A percentile compares a stretch with the other conserved stretches of the same genome.
phyloP scores from a whole-genome alignment of 2,113 vertebrate genomes.

The Tupaia chinensis region DNA sequence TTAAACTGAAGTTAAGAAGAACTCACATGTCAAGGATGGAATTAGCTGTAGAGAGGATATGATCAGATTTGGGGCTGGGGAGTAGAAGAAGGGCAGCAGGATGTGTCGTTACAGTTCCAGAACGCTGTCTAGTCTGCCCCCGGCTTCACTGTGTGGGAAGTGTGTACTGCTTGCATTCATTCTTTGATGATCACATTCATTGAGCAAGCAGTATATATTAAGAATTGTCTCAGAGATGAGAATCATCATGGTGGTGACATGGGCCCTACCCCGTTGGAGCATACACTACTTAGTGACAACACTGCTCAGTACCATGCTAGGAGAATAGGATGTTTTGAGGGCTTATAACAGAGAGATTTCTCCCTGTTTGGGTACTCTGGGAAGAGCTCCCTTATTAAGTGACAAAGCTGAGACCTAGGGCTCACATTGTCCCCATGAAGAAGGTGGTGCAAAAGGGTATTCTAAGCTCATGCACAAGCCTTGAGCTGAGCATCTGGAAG shows the following conservation, averaged over 20 bases:
- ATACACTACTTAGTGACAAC: background rate
- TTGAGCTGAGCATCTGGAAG: background rate
- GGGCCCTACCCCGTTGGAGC: background rate
- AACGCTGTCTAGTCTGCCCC: background rate
- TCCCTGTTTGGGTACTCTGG: background rate
- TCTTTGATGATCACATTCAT: background rate
- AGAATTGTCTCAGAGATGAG: background rate
- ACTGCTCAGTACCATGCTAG: background rate
- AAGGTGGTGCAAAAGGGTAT: background rate
- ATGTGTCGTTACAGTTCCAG: background rate
- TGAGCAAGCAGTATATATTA: background rate
- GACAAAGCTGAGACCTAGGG: background rate
- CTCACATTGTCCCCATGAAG: background rate
- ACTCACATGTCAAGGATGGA: background rate
- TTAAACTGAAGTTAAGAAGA: background rate
- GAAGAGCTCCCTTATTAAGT: background rate
- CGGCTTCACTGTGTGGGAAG: background rate
- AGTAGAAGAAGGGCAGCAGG: background rate
- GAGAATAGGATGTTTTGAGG: background rate
- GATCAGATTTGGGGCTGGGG: background rate
- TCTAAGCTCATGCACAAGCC: background rate
- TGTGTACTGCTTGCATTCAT: background rate
- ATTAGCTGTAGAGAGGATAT: background rate
- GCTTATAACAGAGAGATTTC: background rate
- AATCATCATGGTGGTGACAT: background rate